phyloP scores from a whole-genome alignment of 2,797 vertebrate species.

The Potorous gilbertii region DNA sequence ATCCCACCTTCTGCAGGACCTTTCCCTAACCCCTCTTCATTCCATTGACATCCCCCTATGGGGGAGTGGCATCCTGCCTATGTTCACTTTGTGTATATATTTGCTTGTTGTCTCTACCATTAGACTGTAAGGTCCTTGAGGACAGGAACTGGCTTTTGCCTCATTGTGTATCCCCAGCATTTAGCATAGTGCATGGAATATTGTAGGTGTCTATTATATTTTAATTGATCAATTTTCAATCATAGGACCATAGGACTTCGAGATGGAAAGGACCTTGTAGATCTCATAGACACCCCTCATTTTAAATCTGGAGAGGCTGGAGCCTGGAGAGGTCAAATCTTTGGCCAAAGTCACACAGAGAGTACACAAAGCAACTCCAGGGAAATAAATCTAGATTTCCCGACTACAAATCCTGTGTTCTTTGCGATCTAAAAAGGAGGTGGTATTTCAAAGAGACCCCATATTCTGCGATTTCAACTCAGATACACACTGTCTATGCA shows the following conservation, averaged over 20 bases:
- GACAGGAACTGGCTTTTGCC: neutral
- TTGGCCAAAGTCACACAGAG: neutral
- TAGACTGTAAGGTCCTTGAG: neutral
- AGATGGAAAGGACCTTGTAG: neutral
- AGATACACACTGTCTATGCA: neutral
- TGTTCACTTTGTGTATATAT: neutral
- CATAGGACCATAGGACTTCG: neutral
- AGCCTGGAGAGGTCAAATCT: neutral
- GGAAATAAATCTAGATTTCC: neutral
- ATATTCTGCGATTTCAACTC: neutral
- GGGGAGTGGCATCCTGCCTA: too few species aligned
- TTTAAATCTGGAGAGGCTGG: neutral
- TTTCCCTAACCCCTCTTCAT: neutral
- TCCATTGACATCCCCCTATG: neutral
- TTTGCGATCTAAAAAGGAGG: neutral
- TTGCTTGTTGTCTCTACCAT: neutral
- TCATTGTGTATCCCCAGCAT: neutral
- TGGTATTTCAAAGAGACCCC: neutral
- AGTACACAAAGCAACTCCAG: neutral
- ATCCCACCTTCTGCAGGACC: neutral
- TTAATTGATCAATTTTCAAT: neutral
- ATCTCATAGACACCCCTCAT: neutral
- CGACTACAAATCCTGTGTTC: neutral
- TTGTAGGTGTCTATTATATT: neutral
- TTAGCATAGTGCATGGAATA: neutral